phyloP scores from a whole-genome alignment of 2,888 invertebrate genomes.

The Nymphalis c-album region DNA sequence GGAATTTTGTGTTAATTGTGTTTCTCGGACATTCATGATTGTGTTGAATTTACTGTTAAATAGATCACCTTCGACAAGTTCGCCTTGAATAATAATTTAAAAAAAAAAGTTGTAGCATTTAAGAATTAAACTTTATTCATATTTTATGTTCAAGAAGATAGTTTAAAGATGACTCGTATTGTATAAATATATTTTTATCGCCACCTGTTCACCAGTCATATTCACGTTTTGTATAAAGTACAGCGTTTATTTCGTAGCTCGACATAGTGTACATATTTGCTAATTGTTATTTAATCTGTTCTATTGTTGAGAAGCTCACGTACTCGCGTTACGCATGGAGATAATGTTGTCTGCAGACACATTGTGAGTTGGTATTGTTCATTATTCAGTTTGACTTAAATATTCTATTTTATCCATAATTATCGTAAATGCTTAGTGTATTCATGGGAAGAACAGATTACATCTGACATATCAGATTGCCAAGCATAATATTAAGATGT shows the following conservation, averaged over 20 bases:
- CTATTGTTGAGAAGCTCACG: conserved; percentile 29
- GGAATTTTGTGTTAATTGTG: too few relatives aligned
- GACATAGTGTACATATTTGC: conserved; percentile 9
- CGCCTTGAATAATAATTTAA: background rate
- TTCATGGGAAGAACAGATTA: background rate
- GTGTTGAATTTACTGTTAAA: background rate
- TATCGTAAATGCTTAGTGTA: background rate
- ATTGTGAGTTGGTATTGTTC: conserved; percentile 31
- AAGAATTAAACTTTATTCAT: conserved; percentile 1
- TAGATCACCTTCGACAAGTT: background rate
- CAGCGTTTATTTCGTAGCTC: conserved; percentile 13
- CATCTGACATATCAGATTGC: too few relatives aligned
- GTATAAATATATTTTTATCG: conserved; percentile 32
- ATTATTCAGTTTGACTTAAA: conserved; percentile 25
- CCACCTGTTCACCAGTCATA: conserved; percentile 32
- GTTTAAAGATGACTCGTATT: conserved; percentile 10
- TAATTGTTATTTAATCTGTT: conserved; percentile 25
- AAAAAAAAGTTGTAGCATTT: background rate
- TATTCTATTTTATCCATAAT: conserved; percentile 24
- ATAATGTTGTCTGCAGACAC: conserved; percentile 29
- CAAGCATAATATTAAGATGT: too few relatives aligned
- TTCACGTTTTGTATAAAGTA: conserved; percentile 23
- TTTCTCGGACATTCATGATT: background rate
- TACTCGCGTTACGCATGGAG: conserved; percentile 18
- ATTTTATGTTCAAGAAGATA: conserved; percentile 8